Evolutionary conservation across 2,888 invertebrate species (phyloP).

Genomic region (Chrysodeixis includens): DNA sequence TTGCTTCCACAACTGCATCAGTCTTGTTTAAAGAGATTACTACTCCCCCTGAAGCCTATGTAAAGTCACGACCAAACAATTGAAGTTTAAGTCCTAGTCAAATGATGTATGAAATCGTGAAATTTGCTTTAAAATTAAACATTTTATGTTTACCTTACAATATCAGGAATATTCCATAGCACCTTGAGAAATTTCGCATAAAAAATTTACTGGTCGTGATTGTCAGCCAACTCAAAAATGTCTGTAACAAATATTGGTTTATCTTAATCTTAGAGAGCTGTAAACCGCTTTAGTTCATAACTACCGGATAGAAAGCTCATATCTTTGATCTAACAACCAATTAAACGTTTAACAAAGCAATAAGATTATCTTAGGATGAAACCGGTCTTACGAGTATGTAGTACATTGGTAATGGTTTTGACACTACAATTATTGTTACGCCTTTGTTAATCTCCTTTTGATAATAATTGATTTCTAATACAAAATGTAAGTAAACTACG

Average conservation of each 20-base stretch:
- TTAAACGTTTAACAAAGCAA: conserved; percentile 38
- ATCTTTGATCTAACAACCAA: conserved; percentile 49
- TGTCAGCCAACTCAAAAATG: no score
- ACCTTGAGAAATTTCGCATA: no score
- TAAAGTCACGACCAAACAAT: no score
- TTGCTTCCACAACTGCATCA: no score
- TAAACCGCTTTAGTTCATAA: conserved; percentile 30
- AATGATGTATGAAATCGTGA: no score
- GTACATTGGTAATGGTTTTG: conserved; percentile 14
- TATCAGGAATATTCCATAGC: no score
- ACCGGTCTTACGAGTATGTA: conserved; percentile 28
- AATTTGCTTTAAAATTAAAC: no score
- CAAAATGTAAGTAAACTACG: background rate
- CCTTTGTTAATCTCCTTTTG: background rate
- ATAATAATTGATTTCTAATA: background rate
- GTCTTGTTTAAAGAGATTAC: no score
- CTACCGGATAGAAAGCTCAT: conserved; percentile 39
- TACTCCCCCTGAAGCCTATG: no score
- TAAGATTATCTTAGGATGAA: conserved; percentile 43
- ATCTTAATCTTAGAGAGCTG: conserved; percentile 9
- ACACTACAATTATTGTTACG: background rate
- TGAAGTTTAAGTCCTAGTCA: no score
- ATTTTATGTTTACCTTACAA: no score
- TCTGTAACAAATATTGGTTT: background rate
- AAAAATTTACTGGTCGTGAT: no score